Base-by-base conservation (phyloP, 2,797 vertebrate genomes). In the Neosalanx taihuensis region DNA sequence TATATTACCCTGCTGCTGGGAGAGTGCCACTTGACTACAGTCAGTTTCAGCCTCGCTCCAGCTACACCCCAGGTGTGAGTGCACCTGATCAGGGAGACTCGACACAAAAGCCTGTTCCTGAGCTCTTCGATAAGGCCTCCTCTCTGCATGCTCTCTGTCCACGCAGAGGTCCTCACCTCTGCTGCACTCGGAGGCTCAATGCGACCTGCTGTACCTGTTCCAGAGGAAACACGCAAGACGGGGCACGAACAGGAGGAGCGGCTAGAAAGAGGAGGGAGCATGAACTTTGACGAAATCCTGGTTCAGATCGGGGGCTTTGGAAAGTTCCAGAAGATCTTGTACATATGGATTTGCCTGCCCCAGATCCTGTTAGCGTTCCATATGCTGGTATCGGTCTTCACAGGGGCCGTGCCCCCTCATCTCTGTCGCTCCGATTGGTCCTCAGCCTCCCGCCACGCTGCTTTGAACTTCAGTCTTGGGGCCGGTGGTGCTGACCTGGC, bases 311-410 rank as follows among this genome's bases (percentile, higher is more conserved):
- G 90, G 46, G 89, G 88, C 59, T 92, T 92, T 70, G 90, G 91
- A 67, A 88, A 82, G 79, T 92, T 89, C 81, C 91, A 92, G 89
- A 91, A 91, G 81, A 75, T 76, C 63, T 64, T 92, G 80, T 91
- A 90, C 67, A 70, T 92, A 37, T 91, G 89, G 91, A 92, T 92
- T 74, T 91, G 89, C 75, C 65, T 91, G 20, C 90, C 90, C 35
- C 90, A 91, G 78, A 88, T 92, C 74, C 88, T 92, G 51, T 79
- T 92, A 79, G 91, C 88, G 0, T 92, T 91, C 73, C 91, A 92
- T 81, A 91, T 90, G 89, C 82, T 92, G 70, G 81, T 90, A 26
- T 90, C 90, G 0, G 49, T 92, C 69, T 92, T 92, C 81, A 89
- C 88, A 0, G 88, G 86, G 4, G 91, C 90, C 0, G 85, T 88